Base-by-base conservation (phyloP, 2,113 vertebrate genomes). In the Limanda limanda region DNA sequence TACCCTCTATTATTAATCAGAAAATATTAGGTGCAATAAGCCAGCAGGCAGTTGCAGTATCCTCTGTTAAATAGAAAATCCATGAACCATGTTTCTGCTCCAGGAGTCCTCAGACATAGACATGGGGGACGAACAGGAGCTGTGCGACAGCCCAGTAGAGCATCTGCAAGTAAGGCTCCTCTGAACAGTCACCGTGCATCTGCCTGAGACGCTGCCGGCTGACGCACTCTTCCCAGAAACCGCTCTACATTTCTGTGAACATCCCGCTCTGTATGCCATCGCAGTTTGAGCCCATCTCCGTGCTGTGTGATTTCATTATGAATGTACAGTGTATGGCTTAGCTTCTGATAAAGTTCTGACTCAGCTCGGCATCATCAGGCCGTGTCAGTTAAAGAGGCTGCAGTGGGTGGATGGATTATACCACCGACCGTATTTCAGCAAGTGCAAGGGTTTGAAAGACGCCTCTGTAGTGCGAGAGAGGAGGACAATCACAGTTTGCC, bases 31-130 rank as follows among this genome's bases (percentile, higher is more conserved):
- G 3, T n/a, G 18, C 35, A n/a, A 61, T n/a, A 63, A 24, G 0
- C 12, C 42, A 18, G 25, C 12, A 21, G 25, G 48, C 12, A 18
- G 21, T 17, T 58, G 27, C 15, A 13, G 6, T 21, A 11, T 12
- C 58, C 62, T 15, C 13, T 5, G 8, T 27, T 47, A 20, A 42
- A n/a, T 18, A 5, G 55, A 65, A 51, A 69, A 45, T 47, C 12
- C 21, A 51, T 47, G 17, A 61, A 66, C 21, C 61, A 23, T 90
- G 60, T 93, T 54, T 93, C 65, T 82, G 74, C 86, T 79, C 59
- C 88, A 94, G 94, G 94, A 92, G 48, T 68, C 68, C 60, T 94
- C 92, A 71, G 91, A 84, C 60, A 74, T 85, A 82, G 92, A 92
- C 65, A 10, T 67, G 78, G 83, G 67, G 56, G 91, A 93, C 55